Evolutionary conservation across 2,797 vertebrate genomes (phyloP).

Genomic region (Ispidina picta): DNA sequence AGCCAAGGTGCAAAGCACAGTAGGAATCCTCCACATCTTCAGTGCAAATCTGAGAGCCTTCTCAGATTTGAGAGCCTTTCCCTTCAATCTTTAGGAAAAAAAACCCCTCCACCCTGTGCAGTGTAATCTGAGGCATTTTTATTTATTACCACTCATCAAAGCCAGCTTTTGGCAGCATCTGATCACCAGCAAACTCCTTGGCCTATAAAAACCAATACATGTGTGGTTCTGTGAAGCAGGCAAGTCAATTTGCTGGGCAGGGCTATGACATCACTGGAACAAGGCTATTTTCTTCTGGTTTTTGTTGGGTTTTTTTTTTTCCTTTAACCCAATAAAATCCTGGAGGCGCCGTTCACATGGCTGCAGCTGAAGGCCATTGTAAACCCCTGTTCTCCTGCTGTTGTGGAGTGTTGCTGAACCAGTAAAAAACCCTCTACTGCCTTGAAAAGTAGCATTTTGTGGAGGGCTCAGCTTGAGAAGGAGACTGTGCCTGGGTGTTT

Average conservation of each 20-base stretch:
- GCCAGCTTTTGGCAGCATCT: slow-evolving; percentile 67
- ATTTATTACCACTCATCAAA: slow-evolving; percentile 73
- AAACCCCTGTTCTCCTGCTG: slow-evolving; percentile 65
- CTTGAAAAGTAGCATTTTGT: slow-evolving; percentile 35
- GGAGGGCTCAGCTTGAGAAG: neutral
- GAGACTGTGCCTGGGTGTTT: neutral
- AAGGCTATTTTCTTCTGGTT: neutral
- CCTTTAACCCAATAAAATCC: slow-evolving; percentile 67
- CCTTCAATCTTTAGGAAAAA: slow-evolving; percentile 22
- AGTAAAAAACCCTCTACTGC: slow-evolving; percentile 13
- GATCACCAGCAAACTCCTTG: slow-evolving; percentile 56
- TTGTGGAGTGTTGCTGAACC: slow-evolving; percentile 42
- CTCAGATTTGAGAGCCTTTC: neutral
- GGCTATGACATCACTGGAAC: slow-evolving; percentile 62
- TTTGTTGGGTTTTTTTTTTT: neutral
- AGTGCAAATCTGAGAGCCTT: neutral
- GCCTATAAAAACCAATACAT: slow-evolving; percentile 20
- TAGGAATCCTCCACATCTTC: neutral
- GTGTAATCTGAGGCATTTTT: slow-evolving; percentile 47
- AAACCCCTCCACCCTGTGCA: neutral
- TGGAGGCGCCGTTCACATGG: slow-evolving; percentile 56
- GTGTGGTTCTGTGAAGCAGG: slow-evolving; percentile 38
- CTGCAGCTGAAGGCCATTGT: slow-evolving; percentile 72
- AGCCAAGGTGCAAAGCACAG: neutral
- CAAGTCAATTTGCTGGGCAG: slow-evolving; percentile 67